Base-by-base conservation (phyloP, 2,113 vertebrate genomes). In the Heterotis niloticus region DNA sequence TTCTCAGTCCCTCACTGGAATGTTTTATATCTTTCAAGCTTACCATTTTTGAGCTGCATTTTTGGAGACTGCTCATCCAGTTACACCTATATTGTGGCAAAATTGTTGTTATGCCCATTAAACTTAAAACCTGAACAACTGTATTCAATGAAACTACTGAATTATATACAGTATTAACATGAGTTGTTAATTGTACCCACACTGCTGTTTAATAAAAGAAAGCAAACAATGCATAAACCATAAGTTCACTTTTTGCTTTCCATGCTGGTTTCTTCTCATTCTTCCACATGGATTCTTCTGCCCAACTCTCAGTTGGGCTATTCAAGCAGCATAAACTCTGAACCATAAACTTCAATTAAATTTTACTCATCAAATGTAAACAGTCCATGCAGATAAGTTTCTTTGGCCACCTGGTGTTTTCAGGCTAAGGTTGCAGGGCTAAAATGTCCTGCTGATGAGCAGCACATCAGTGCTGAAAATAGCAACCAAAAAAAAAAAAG, bases 401-500 rank as follows among this genome's bases (percentile, higher is more conserved):
- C 52, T 68, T 2, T n/a, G 24, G 11, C 23, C 12, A 14, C n/a
- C 7, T 28, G 14, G 10, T 20, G 14, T 18, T 17, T 72, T 24
- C 23, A 16, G 16, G n/a, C 68, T 72, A 56, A 79, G 20, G 26
- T 52, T 18, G 34, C 10, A 64, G 17, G 57, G 57, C 20, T 16
- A 7, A 69, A 64, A 60, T 56, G 14, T 44, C 14, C n/a, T n/a
- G 17, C 73, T 28, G 24, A 54, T 7, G 23, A 18, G 23, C 14
- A 60, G 29, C 17, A 9, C 24, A 24, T 51, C 10, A 17, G 16
- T 3, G 10, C 18, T 65, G 44, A 60, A n/a, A 29, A 54, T 28
- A 16, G 26, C 52, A 54, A 62, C 23, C 23, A 29, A 82, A 75
- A 23, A 54, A 67, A 76, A 57, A n/a, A n/a, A n/a, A n/a, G n/a